Evolutionary conservation across 1,140 invertebrate genomes (phyloP).

Genomic region (Pseudomyrmex pallidus): DNA sequence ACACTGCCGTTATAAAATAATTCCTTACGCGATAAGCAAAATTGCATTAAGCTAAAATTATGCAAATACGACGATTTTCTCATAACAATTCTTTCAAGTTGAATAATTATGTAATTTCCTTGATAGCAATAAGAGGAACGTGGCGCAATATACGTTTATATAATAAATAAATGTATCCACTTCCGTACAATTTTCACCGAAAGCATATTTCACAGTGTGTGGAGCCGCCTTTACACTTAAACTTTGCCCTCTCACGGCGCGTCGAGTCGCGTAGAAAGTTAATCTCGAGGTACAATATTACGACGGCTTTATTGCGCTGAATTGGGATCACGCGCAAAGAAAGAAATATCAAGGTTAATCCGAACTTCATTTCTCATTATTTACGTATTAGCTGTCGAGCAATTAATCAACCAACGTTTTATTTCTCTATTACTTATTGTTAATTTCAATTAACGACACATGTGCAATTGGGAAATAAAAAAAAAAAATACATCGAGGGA

Average conservation of each 20-base stretch:
- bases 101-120: too few relatives aligned
- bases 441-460: conserved; percentile 60
- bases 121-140: too few relatives aligned
- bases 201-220: conserved; percentile 6
- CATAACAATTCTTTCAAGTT: too few relatives aligned
- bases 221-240: conserved; percentile 43
- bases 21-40: not conserved
- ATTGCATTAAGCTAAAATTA: not conserved
- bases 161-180: not conserved
- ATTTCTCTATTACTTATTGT: conserved; percentile 33
- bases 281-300: conserved; percentile 44
- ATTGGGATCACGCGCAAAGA: conserved; percentile 3
- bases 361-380: conserved; percentile 50
- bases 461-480: conserved; percentile 47
- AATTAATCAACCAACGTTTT: conserved; percentile 38
- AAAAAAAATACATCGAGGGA: conserved; percentile 13
- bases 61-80: not conserved
- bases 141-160: not conserved
- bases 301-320: conserved; percentile 40
- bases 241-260: conserved; percentile 39
- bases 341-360: conserved; percentile 22
- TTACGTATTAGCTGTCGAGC: conserved; percentile 55
- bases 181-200: not conserved
- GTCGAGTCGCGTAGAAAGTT: conserved; percentile 44
- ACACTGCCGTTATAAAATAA: not conserved